Percentiles rank a stretch among this genome's conserved stretches.
phyloP scores from a whole-genome alignment of 2,888 invertebrate species.

The Lasius fuliginosus region DNA sequence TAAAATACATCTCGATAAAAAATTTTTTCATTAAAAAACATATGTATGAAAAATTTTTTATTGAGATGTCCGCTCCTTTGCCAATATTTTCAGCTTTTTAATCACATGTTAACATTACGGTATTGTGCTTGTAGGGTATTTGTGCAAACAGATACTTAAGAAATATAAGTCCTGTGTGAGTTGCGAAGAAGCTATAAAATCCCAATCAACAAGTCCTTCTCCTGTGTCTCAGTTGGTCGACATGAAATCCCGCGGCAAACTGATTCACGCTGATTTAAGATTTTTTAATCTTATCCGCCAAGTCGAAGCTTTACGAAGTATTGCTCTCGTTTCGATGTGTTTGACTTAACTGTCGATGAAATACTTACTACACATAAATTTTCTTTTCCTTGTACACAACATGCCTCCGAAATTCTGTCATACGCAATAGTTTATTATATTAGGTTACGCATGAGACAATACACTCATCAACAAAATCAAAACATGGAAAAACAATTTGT shows the following conservation, averaged over 20 bases:
- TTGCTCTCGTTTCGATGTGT: not conserved
- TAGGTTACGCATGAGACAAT: not conserved
- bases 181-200: not conserved
- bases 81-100: too few species aligned
- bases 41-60: too few species aligned
- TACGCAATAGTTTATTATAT: not conserved
- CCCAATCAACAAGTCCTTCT: not conserved
- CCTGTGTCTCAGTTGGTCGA: not conserved
- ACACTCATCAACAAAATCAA: not conserved
- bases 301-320: not conserved
- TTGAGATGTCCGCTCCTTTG: too few species aligned
- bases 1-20: too few species aligned
- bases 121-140: not conserved
- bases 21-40: too few species aligned
- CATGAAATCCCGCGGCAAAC: not conserved
- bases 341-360: not conserved
- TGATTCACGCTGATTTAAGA: not conserved
- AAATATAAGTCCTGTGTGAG: not conserved
- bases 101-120: too few species aligned
- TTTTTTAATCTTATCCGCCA: not conserved
- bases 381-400: not conserved
- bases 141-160: not conserved
- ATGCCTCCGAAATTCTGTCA: not conserved
- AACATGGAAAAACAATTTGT: not conserved
- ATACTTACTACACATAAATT: not conserved